These are phyloP conservation scores for Epicauta chinensis DNA, from an alignment of 1,140 invertebrate genomes.

Conservation along the genomic window DNA sequence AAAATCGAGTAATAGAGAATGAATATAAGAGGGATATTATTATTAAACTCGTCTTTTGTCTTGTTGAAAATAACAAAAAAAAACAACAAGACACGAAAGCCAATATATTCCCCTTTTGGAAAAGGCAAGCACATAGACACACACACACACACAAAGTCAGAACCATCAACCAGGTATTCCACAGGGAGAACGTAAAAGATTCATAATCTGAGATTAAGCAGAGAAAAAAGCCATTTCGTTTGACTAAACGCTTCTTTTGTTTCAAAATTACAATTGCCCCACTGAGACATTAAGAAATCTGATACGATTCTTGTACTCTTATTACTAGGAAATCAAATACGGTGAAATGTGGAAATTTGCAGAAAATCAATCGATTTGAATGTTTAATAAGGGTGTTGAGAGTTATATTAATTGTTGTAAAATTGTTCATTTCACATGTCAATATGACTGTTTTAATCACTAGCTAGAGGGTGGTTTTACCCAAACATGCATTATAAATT, in stretches of 20 bases:
- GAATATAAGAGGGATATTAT: no score
- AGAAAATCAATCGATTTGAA: conserved; percentile 8
- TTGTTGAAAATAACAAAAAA: no score
- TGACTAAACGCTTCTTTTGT: conserved; percentile 39
- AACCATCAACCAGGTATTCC: conserved; percentile 38
- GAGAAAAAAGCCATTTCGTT: conserved; percentile 36
- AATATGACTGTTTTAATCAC: conserved; percentile 26
- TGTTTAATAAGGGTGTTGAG: conserved; percentile 14
- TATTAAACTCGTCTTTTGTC: no score
- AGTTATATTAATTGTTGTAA: conserved; percentile 10
- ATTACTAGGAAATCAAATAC: no score
- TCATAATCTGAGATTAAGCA: conserved; percentile 40
- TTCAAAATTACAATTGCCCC: conserved; percentile 37
- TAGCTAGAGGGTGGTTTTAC: conserved; percentile 23
- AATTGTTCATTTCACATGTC: conserved; percentile 30
- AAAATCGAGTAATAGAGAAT: no score
- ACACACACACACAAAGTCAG: no score
- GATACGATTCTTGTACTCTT: no score
- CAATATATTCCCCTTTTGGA: neutral
- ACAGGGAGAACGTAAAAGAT: conserved; percentile 37
- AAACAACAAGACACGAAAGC: no score
- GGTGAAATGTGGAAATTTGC: no score
- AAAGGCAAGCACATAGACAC: neutral
- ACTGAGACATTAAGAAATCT: conserved; percentile 29
- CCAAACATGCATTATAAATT: conserved; percentile 4